Evolutionary conservation across 2,888 invertebrate genomes (phyloP).

Genomic region (Geophilus truncorum): DNA sequence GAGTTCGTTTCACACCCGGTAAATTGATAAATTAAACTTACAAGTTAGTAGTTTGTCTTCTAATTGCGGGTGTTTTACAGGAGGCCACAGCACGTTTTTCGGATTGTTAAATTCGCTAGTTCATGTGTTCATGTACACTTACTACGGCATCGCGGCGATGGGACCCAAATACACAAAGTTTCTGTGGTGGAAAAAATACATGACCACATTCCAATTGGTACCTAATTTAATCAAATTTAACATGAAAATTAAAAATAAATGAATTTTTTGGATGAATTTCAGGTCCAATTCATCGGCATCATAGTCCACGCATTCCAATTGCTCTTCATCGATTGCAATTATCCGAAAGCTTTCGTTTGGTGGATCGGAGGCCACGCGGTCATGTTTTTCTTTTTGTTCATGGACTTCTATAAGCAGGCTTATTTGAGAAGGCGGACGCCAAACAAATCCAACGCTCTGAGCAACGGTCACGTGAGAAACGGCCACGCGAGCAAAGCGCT

Average conservation of each 20-base stretch:
- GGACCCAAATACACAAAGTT: constrained; percentile 51
- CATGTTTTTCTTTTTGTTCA: neutral
- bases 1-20: neutral
- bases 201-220: constrained; percentile 51
- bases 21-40: too few species aligned
- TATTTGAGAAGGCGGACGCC: neutral
- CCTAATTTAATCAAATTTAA: too few species aligned
- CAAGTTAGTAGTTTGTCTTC: too few species aligned
- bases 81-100: constrained; percentile 47
- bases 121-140: constrained; percentile 52
- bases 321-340: neutral
- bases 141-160: constrained; percentile 50
- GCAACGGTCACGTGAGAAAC: neutral
- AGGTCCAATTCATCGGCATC: neutral
- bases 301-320: neutral
- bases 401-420: neutral
- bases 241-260: too few species aligned
- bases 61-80: constrained; percentile 43
- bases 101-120: constrained; percentile 50
- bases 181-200: constrained; percentile 53
- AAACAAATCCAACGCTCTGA: neutral
- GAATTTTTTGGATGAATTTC: neutral
- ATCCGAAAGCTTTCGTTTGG: neutral
- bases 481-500: neutral
- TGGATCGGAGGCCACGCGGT: neutral